Percentiles rank a stretch among this genome's conserved stretches.
Evolutionary conservation across 2,888 invertebrate species (phyloP).

Genomic region (Cepaea hortensis): DNA sequence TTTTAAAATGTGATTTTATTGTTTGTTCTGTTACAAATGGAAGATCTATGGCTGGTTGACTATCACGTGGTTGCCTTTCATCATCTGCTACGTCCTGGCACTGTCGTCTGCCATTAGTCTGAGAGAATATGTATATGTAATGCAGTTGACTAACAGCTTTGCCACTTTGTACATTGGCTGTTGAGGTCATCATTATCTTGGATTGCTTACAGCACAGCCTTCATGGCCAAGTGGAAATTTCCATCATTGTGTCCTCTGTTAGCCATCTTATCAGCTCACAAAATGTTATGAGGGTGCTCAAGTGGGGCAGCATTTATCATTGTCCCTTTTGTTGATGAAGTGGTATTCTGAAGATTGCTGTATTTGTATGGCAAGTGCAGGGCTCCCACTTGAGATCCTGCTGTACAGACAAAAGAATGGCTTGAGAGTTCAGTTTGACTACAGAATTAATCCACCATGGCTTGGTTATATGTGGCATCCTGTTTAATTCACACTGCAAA

Average conservation of each 20-base stretch:
- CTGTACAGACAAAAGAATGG: not conserved
- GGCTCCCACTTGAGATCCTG: not conserved
- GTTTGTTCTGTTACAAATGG: too few relatives aligned
- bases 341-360: conserved; percentile 14
- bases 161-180: too few relatives aligned
- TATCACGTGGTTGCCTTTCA: too few relatives aligned
- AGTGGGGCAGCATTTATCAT: conserved; percentile 27
- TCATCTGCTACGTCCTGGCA: too few relatives aligned
- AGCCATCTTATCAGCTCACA: conserved; percentile 11
- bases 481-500: not conserved
- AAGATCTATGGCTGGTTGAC: too few relatives aligned
- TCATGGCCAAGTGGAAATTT: not conserved
- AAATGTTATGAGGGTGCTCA: conserved; percentile 3
- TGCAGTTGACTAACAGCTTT: too few relatives aligned
- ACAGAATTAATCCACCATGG: not conserved
- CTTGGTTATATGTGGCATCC: not conserved
- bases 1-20: too few relatives aligned
- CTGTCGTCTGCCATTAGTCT: too few relatives aligned
- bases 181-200: too few relatives aligned
- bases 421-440: not conserved
- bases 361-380: conserved; percentile 2
- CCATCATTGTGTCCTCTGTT: conserved; percentile 9
- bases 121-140: too few relatives aligned
- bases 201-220: not conserved
- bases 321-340: conserved; percentile 19